phyloP scores from a whole-genome alignment of 2,888 invertebrate species.

The Mythimna vitellina region DNA sequence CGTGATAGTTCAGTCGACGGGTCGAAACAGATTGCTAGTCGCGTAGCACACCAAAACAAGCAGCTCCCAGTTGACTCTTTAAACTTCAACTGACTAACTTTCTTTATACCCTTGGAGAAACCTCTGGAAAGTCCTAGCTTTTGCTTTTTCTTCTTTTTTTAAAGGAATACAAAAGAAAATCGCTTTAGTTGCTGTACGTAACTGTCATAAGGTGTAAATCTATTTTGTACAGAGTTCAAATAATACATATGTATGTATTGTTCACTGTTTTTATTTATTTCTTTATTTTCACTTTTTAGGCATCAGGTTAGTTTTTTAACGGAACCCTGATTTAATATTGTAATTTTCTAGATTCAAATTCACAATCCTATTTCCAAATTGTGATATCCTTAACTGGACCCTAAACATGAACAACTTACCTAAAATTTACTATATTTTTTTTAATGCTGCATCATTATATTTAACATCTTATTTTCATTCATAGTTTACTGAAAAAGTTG shows the following conservation, averaged over 20 bases:
- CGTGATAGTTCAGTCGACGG: slow-evolving; percentile 28
- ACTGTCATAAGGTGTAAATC: slow-evolving; percentile 6
- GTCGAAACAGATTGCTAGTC: slow-evolving; percentile 32
- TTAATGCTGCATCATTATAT: no score
- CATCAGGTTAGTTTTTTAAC: neutral
- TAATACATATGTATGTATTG: no score
- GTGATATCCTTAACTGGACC: no score
- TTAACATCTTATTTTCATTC: no score
- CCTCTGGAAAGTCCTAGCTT: slow-evolving; percentile 37
- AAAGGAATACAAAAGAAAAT: slow-evolving; percentile 30
- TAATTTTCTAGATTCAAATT: no score
- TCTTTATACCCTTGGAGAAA: slow-evolving; percentile 44
- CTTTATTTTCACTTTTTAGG: neutral
- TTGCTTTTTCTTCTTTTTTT: slow-evolving; percentile 14
- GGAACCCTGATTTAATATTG: no score
- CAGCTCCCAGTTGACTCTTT: slow-evolving; percentile 54
- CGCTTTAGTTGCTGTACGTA: slow-evolving; percentile 15
- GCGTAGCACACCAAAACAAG: slow-evolving; percentile 43
- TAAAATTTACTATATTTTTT: no score
- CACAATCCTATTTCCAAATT: no score
- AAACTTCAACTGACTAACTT: slow-evolving; percentile 60
- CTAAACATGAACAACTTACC: no score
- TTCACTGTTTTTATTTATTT: neutral
- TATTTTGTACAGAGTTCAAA: slow-evolving; percentile 2
- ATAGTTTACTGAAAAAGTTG: no score